Percentiles rank a stretch among this genome's conserved stretches.
These are phyloP conservation scores for Acanthosepion pharaonis DNA, from an alignment of 2,888 invertebrate genomes.

Conservation along the genomic window DNA sequence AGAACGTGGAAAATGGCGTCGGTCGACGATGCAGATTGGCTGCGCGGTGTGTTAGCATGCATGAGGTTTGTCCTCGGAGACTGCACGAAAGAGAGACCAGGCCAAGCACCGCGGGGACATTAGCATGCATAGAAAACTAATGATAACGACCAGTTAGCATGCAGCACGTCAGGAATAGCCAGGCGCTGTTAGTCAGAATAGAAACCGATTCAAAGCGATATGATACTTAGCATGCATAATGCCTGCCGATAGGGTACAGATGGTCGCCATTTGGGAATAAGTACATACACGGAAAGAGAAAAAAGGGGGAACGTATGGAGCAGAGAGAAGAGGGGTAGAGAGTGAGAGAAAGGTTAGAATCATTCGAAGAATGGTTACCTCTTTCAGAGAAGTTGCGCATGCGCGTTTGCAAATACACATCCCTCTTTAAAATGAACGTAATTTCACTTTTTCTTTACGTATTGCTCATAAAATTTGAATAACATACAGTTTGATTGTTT, in stretches of 20 bases:
- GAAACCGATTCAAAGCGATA: background rate
- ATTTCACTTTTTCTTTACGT: too few relatives aligned
- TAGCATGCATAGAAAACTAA: background rate
- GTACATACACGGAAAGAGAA: background rate
- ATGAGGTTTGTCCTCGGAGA: background rate
- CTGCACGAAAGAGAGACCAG: background rate
- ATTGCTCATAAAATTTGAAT: too few relatives aligned
- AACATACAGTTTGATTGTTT: too few relatives aligned
- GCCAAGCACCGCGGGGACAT: background rate
- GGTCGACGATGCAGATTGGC: too few relatives aligned
- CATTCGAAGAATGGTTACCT: background rate
- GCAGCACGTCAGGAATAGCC: background rate
- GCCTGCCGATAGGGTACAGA: background rate
- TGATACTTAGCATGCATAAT: conserved; percentile 7
- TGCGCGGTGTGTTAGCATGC: background rate
- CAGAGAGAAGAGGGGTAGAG: background rate
- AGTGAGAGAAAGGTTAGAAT: background rate
- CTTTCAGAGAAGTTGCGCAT: too few relatives aligned
- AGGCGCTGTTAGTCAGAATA: conserved; percentile 6
- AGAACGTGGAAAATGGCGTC: background rate
- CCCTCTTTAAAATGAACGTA: too few relatives aligned
- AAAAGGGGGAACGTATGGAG: background rate
- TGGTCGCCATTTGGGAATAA: background rate
- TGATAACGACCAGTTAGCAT: conserved; percentile 33
- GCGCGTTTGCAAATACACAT: too few relatives aligned